Evolutionary conservation across 2,797 vertebrate species (phyloP), one percentile per base, ranked within the genome.

Genomic region (Decapterus maruadsi): DNA sequence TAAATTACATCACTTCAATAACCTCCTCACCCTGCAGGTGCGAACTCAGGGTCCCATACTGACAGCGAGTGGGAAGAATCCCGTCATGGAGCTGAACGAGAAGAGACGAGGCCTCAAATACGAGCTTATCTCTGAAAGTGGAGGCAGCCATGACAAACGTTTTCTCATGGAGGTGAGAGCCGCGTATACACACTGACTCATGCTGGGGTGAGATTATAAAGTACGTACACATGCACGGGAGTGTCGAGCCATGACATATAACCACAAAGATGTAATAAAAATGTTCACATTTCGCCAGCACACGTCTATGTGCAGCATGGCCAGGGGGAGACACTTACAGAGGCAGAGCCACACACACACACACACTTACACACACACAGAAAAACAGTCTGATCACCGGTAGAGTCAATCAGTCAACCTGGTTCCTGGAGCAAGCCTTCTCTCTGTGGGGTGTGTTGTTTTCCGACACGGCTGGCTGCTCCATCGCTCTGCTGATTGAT

Each of bases 11-110:
- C 0, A 36, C 17, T 65, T 22, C 1, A 58, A 46, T 38, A 19
- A 40, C 14, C 3, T 43, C 46, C 63, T 65, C 17, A 2, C 48
- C 71, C 71, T 82, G 65, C 84, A 99, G 98, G 97, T 99, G 87
- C 95, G 98, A 97, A 99, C 98, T 97, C 98, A 99, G 97, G 98
- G 98, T 92, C 98, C 98, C 85, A 99, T 99, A 74, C 96, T 99
- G 91, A 99, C 98, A 54, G 98, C 98, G 31, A 99, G 98, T 57
- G 98, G 98, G 76, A 99, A 99, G 94, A 99, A 99, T 89, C 98
- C 98, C 0, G 98, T 99, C 79, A 99, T 99, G 98, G 98, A 99
- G 93, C 96, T 99, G 50, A 99, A 99, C 65, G 98, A 99, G 87
- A 99, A 99, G 92, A 95, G 98, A 75, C 94, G 98, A 91, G 98